These are phyloP conservation scores for Acleris literana DNA, from an alignment of 2,888 invertebrate species.

Conservation along the genomic window DNA sequence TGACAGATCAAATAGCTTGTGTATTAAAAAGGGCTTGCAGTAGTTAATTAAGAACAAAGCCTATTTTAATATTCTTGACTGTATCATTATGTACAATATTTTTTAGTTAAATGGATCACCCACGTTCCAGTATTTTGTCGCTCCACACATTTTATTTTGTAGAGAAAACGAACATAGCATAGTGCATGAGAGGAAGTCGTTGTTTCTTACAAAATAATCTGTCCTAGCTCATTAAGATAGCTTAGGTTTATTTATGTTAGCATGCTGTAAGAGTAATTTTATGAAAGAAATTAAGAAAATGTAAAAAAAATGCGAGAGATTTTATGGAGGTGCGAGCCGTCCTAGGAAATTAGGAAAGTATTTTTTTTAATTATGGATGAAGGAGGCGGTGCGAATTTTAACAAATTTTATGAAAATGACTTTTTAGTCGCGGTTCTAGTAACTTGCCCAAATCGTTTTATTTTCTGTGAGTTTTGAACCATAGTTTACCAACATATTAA, in stretches of 20 bases:
- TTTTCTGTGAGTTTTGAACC: slow-evolving; percentile 41
- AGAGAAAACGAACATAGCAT: background rate
- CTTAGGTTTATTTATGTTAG: slow-evolving; percentile 78
- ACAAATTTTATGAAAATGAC: slow-evolving; percentile 36
- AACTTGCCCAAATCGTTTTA: slow-evolving; percentile 21
- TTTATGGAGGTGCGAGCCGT: slow-evolving; percentile 64
- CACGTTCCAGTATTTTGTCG: slow-evolving; percentile 13
- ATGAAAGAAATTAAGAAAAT: slow-evolving; percentile 52
- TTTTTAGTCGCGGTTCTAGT: slow-evolving; percentile 26
- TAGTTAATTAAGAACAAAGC: no score
- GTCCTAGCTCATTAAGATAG: slow-evolving; percentile 46
- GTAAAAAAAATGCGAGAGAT: slow-evolving; percentile 48
- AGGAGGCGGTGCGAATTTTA: slow-evolving; percentile 32
- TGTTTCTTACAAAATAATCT: slow-evolving; percentile 12
- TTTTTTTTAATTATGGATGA: slow-evolving; percentile 16
- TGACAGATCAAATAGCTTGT: no score
- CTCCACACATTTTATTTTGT: slow-evolving; percentile 23
- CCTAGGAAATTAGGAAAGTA: slow-evolving; percentile 51
- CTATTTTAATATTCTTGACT: no score
- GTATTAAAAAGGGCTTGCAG: no score
- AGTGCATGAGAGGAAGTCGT: background rate
- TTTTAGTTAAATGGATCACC: slow-evolving; percentile 4
- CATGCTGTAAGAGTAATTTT: slow-evolving; percentile 69
- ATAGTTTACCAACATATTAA: slow-evolving; percentile 43
- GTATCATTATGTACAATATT: slow-evolving; percentile 1